A percentile compares a stretch with the other conserved stretches of the same genome.
These are phyloP conservation scores for Antheraea yamamai DNA, from an alignment of 2,888 invertebrate species.

Conservation along the genomic window DNA sequence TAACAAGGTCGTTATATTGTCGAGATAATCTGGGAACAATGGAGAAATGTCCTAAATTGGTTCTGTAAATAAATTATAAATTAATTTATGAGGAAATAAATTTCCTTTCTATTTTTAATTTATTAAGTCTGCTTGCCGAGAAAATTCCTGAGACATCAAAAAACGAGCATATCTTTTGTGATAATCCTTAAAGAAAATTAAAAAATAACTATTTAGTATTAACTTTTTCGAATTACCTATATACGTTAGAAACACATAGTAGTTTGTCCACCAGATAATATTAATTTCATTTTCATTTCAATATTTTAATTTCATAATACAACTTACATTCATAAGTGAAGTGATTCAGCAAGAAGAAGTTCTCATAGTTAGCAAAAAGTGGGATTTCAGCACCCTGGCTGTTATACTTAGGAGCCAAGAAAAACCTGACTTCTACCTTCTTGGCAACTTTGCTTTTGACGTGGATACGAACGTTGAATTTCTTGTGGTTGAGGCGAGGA, in stretches of 20 bases:
- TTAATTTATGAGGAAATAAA: too few relatives aligned
- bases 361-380: slow-evolving; percentile 77
- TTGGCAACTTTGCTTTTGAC: slow-evolving; percentile 81
- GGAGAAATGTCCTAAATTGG: too few relatives aligned
- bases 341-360: slow-evolving; percentile 83
- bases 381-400: slow-evolving; percentile 77
- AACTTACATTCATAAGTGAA: slow-evolving; percentile 78
- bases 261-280: too few relatives aligned
- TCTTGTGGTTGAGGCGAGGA: slow-evolving; percentile 86
- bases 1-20: too few relatives aligned
- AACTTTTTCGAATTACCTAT: not conserved
- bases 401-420: slow-evolving; percentile 87
- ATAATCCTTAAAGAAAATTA: too few relatives aligned
- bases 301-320: not conserved
- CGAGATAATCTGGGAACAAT: too few relatives aligned
- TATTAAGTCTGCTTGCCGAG: too few relatives aligned
- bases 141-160: too few relatives aligned
- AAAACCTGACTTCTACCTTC: slow-evolving; percentile 82
- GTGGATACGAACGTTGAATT: slow-evolving; percentile 84
- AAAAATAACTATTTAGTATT: too few relatives aligned
- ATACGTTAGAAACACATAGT: not conserved
- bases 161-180: too few relatives aligned
- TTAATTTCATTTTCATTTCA: not conserved
- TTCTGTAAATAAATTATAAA: too few relatives aligned
- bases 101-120: too few relatives aligned